phyloP scores from a whole-genome alignment of 2,888 invertebrate genomes.

The Tetragonisca angustula region DNA sequence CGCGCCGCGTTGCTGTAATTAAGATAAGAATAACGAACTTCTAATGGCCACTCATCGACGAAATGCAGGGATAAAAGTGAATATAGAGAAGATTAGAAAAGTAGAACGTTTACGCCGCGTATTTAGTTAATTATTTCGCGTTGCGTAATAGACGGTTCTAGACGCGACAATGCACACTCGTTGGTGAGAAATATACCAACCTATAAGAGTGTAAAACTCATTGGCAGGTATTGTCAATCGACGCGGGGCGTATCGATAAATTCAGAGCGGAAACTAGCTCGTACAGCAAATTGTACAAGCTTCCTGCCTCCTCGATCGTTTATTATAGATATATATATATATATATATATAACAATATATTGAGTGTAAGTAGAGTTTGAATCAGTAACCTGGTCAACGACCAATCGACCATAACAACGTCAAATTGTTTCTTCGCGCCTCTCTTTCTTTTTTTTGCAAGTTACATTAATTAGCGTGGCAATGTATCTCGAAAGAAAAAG shows the following conservation, averaged over 20 bases:
- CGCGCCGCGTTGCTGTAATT: slow-evolving; percentile 49
- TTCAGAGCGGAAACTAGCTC: slow-evolving; percentile 30
- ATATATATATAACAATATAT: slow-evolving; percentile 1
- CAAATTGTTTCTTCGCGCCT: slow-evolving; percentile 19
- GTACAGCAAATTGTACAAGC: slow-evolving; percentile 30
- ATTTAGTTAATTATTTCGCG: slow-evolving; percentile 63
- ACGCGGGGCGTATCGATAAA: slow-evolving; percentile 28
- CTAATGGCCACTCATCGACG: slow-evolving; percentile 56
- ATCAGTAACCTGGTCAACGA: background rate
- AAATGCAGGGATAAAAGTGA: slow-evolving; percentile 44
- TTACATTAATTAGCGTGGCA: background rate
- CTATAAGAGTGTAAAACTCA: slow-evolving; percentile 1
- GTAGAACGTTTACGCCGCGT: slow-evolving; percentile 60
- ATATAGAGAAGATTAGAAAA: slow-evolving; percentile 65
- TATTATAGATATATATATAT: slow-evolving; percentile 17
- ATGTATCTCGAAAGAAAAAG: background rate
- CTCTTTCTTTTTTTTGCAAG: background rate
- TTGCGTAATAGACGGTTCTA: slow-evolving; percentile 42
- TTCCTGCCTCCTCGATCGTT: slow-evolving; percentile 32
- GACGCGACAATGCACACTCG: slow-evolving; percentile 16
- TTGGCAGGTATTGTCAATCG: slow-evolving; percentile 46
- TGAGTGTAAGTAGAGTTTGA: background rate
- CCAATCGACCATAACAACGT: background rate
- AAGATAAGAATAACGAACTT: slow-evolving; percentile 58
- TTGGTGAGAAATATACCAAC: background rate